Percentiles rank a stretch among this genome's conserved stretches.
phyloP scores from a whole-genome alignment of 2,113 vertebrate genomes.

The Pycnonotus jocosus region DNA sequence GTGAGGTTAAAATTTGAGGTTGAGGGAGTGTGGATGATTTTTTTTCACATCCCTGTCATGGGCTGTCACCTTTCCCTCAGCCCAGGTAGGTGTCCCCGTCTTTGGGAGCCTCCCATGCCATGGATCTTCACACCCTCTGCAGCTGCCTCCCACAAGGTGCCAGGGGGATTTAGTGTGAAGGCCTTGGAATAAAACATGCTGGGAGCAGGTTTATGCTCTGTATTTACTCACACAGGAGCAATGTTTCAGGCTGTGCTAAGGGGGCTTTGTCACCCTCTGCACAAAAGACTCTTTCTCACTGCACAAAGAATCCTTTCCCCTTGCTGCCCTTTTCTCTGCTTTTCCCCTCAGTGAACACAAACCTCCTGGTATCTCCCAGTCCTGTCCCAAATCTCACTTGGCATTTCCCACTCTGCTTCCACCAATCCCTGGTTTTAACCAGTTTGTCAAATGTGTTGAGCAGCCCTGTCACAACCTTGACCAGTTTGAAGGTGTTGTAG shows the following conservation, averaged over 20 bases:
- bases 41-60: neutral
- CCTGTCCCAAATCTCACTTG: neutral
- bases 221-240: neutral
- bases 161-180: neutral
- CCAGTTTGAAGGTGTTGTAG: neutral
- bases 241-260: slow-evolving; percentile 5
- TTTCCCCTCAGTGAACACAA: neutral
- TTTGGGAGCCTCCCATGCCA: neutral
- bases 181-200: neutral
- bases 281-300: neutral
- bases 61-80: neutral
- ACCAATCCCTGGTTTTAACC: neutral
- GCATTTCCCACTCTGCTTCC: neutral
- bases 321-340: neutral
- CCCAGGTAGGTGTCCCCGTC: neutral
- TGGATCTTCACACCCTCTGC: neutral
- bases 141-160: neutral
- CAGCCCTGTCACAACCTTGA: neutral
- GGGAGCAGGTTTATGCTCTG: slow-evolving; percentile 8
- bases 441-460: neutral
- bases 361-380: neutral
- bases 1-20: neutral
- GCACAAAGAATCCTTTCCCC: neutral
- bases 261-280: neutral
- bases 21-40: neutral